Evolutionary conservation across 2,113 vertebrate genomes (phyloP).

Genomic region (Uria lomvia): DNA sequence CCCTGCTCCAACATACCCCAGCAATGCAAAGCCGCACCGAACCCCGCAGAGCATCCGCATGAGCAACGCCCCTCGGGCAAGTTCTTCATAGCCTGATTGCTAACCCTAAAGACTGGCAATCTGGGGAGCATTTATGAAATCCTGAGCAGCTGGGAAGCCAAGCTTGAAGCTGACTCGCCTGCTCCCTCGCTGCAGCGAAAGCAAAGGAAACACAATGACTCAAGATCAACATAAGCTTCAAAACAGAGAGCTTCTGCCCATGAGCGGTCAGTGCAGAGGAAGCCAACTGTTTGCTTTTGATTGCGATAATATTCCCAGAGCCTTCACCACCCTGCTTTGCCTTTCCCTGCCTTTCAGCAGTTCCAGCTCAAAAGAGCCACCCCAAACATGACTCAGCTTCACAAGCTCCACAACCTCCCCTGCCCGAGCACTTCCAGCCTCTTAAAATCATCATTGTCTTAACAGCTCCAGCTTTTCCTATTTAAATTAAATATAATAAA

Average conservation of each 20-base stretch:
- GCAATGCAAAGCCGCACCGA: neutral
- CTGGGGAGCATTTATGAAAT: neutral
- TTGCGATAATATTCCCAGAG: neutral
- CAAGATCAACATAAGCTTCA: neutral
- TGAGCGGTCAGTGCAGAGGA: neutral
- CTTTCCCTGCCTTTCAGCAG: neutral
- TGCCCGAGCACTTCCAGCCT: neutral
- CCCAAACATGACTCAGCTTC: neutral
- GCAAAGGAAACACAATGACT: neutral
- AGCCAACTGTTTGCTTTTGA: neutral
- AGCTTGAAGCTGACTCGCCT: neutral
- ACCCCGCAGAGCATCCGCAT: neutral
- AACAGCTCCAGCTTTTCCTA: neutral
- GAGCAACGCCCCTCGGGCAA: neutral
- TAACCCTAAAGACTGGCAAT: neutral
- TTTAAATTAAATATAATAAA: neutral
- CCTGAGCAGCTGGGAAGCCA: neutral
- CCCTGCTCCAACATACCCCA: neutral
- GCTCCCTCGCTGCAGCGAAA: fast-evolving
- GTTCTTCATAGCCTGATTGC: neutral
- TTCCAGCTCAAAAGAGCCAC: neutral
- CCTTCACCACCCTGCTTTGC: neutral
- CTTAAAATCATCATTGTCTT: neutral
- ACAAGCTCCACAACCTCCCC: neutral
- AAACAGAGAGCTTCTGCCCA: neutral